Evolutionary conservation across 2,888 invertebrate species (phyloP), one percentile per base, ranked within the genome.

Genomic region (Galeruca laticollis): DNA sequence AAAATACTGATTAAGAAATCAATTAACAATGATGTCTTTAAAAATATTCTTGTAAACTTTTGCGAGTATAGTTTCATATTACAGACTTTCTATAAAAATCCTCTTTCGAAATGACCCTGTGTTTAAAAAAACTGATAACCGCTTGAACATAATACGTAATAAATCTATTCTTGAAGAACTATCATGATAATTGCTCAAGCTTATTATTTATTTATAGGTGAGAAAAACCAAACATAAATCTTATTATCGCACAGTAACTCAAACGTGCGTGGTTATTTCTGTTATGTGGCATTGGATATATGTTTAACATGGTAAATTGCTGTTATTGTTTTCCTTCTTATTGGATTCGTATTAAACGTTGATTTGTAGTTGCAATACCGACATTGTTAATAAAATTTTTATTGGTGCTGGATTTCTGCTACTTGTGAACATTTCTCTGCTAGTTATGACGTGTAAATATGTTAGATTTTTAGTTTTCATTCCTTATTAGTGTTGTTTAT

Each of bases 331-430:
- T 37, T 37, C 10, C 47, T 47, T 18, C 18, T 47, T 18, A 47
- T 47, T 18, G 18, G 18, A 8, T 47, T 47, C 15, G 15, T 9
- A 47, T 18, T 9, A 15, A 47, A 47, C 47, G 15, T 47, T 47
- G 47, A 47, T 47, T 47, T 47, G 47, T 47, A 52, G 52, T 26
- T 26, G 52, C 26, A 52, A 52, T 21, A 21, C 11, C 52, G 26
- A 52, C 26, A 52, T 26, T 13, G 11, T 26, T 51, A 21, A 15
- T 51, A 20, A 13, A 21, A 51, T 10, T 52, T 52, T 52, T 52
- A 52, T 52, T 52, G 52, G 21, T 21, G 11, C 26, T 4, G 11
- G 5, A 2, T 52, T 26, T 26, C 11, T 52, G 11, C 8, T 26
- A 26, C 26, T 26, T 26, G 26, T 26, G 3, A 21, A 52, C 52